Evolutionary conservation across 30 jellyfish, hydroid and myxozoan genomes (phyloP).

Genomic region (Mastigias papua): DNA sequence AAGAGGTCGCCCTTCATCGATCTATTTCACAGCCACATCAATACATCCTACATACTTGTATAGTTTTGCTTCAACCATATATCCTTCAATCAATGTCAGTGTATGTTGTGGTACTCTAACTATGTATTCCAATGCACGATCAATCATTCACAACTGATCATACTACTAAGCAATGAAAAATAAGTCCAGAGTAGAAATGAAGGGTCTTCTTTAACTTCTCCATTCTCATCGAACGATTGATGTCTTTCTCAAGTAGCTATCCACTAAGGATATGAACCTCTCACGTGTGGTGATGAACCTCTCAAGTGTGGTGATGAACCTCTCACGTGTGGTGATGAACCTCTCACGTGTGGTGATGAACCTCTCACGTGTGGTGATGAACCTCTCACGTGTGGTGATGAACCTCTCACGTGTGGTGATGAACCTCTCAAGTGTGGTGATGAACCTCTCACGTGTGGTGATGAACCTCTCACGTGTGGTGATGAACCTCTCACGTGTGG

Average conservation of each 20-base stretch:
- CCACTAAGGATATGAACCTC: conserved; percentile 63
- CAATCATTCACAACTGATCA: conserved; percentile 82
- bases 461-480: too few species aligned
- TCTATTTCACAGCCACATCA: conserved; percentile 91
- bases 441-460: too few species aligned
- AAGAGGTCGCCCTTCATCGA: conserved; percentile 95
- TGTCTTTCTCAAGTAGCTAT: conserved; percentile 80
- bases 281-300: too few species aligned
- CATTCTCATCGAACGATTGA: conserved; percentile 44
- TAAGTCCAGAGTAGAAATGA: conserved; percentile 95
- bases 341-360: too few species aligned
- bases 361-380: too few species aligned
- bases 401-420: too few species aligned
- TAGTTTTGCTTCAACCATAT: conserved; percentile 95
- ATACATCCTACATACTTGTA: conserved; percentile 97
- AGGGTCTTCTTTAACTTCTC: conserved; percentile 85
- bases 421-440: too few species aligned
- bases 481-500: too few species aligned
- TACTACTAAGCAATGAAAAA: conserved; percentile 89
- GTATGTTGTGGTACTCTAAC: conserved; percentile 90
- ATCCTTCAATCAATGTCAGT: conserved; percentile 96
- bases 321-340: too few species aligned
- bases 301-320: too few species aligned
- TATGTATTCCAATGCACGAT: conserved; percentile 79
- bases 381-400: too few species aligned